Evolutionary conservation across 2,797 vertebrate genomes (phyloP).

Genomic region (Clarias pachynema): DNA sequence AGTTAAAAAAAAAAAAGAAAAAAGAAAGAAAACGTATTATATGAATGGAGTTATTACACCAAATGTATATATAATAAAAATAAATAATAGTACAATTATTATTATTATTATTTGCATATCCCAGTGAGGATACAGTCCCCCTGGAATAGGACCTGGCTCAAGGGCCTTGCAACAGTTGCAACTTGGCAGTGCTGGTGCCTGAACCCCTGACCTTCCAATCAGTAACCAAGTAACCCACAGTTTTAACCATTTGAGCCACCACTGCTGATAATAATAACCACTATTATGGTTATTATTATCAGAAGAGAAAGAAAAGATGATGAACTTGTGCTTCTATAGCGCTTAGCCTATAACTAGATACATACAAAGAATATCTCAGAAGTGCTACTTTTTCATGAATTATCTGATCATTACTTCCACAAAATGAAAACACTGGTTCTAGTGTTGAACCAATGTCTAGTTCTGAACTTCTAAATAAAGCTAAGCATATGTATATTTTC

Average conservation of each 20-base stretch:
- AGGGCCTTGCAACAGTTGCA: no score
- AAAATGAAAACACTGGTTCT: neutral
- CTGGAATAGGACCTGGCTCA: no score
- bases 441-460: neutral
- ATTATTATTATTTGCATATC: no score
- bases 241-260: no score
- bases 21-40: neutral
- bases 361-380: neutral
- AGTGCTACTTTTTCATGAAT: neutral
- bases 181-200: no score
- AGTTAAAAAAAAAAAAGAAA: neutral
- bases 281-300: neutral
- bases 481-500: neutral
- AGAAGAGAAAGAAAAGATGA: conserved; percentile 1
- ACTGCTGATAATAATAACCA: neutral
- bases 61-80: no score
- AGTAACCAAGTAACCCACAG: no score
- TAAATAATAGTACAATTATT: no score
- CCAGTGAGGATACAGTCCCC: no score
- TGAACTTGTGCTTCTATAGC: neutral
- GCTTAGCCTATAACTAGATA: neutral
- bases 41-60: no score
- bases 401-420: neutral
- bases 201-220: no score
- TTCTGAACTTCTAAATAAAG: neutral